Evolutionary conservation across 1,140 invertebrate species (phyloP).

Genomic region (Drosophila melanica): DNA sequence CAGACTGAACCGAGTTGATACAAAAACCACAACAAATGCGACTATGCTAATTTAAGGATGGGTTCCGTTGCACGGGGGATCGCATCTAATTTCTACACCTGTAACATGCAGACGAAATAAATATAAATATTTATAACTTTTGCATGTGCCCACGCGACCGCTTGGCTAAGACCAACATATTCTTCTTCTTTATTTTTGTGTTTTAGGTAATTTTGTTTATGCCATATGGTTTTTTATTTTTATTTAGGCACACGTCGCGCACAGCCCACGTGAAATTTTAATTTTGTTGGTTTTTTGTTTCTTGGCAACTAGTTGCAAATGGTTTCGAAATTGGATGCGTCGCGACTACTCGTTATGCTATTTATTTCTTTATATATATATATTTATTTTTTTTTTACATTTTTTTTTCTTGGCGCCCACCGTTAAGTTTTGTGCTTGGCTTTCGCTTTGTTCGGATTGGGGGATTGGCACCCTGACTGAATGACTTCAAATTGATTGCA

Average conservation of each 20-base stretch:
- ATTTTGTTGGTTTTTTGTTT: constrained; percentile 13
- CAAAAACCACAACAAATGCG: constrained; percentile 20
- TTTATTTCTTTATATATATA: constrained; percentile 6
- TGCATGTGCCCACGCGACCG: constrained; percentile 53
- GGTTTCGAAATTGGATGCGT: constrained; percentile 74
- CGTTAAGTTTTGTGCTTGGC: constrained; percentile 30
- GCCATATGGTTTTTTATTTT: constrained; percentile 12
- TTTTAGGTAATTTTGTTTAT: constrained; percentile 49
- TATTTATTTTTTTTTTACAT: not conserved
- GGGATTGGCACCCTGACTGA: constrained; percentile 60
- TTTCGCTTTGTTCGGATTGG: constrained; percentile 43
- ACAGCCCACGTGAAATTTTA: constrained; percentile 54
- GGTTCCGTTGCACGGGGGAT: constrained; percentile 1
- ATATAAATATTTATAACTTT: constrained; percentile 72
- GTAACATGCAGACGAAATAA: constrained; percentile 21
- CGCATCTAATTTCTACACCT: constrained; percentile 52
- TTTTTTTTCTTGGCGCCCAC: constrained; percentile 57
- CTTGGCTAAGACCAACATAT: constrained; percentile 30
- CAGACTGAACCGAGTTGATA: constrained; percentile 3
- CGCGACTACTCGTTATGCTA: constrained; percentile 27
- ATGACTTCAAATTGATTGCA: constrained; percentile 63
- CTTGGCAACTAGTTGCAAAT: constrained; percentile 23
- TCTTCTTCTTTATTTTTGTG: constrained; percentile 36
- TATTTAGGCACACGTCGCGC: constrained; percentile 39
- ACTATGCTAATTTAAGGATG: constrained; percentile 48